phyloP scores from a whole-genome alignment of 2,888 invertebrate genomes.

The Exocentrus adspersus region DNA sequence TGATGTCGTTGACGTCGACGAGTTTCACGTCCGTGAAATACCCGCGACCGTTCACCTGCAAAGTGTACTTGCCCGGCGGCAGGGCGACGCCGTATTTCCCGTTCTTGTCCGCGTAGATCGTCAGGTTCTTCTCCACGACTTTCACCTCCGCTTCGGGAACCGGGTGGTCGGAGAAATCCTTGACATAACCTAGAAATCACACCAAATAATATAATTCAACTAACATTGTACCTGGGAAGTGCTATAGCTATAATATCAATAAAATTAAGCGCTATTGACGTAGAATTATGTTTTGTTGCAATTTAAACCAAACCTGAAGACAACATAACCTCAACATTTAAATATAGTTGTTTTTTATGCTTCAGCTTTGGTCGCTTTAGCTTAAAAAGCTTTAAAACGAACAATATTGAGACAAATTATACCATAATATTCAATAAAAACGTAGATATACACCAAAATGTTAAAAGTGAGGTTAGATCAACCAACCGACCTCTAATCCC shows the following conservation, averaged over 20 bases:
- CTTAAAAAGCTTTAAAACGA: no score
- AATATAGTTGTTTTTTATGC: no score
- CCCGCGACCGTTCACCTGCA: conserved; percentile 70
- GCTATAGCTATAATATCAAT: no score
- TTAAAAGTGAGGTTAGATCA: no score
- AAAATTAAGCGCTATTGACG: neutral
- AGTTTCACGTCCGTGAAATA: conserved; percentile 68
- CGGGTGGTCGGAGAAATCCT: conserved; percentile 70
- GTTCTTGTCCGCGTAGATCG: conserved; percentile 58
- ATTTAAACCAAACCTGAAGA: no score
- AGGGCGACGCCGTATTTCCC: conserved; percentile 67
- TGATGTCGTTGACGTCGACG: conserved; percentile 56
- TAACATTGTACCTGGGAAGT: no score
- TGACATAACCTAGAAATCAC: conserved; percentile 66
- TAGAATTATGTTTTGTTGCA: conserved; percentile 4
- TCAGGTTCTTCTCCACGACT: conserved; percentile 62
- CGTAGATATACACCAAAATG: no score
- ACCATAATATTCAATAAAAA: no score
- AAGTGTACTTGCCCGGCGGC: conserved; percentile 65
- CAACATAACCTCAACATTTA: no score
- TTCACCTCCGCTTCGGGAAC: conserved; percentile 66
- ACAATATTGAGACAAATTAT: no score
- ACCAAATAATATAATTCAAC: no score
- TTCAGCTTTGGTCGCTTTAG: no score
- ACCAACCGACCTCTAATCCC: conserved; percentile 55